phyloP scores from a whole-genome alignment of 2,113 vertebrate species.

The Junco hyemalis region DNA sequence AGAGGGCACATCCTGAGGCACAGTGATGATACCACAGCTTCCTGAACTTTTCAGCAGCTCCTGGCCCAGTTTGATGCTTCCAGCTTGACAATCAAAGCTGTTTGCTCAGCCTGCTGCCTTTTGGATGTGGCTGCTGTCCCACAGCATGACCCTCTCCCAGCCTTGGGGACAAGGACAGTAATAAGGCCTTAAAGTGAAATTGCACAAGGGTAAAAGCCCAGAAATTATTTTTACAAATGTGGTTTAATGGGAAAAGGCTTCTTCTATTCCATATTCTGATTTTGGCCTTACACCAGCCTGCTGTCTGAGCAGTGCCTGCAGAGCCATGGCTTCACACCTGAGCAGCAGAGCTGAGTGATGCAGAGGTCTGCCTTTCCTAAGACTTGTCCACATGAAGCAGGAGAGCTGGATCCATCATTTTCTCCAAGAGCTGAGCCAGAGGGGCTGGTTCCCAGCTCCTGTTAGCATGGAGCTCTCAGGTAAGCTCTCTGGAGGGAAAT shows the following conservation, averaged over 20 bases:
- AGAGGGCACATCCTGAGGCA: not conserved
- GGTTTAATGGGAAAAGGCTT: not conserved
- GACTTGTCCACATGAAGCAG: not conserved
- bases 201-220: not conserved
- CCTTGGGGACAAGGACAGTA: not conserved
- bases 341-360: not conserved
- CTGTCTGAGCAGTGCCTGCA: not conserved
- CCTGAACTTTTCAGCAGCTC: not conserved
- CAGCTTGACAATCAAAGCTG: not conserved
- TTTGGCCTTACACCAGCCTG: not conserved
- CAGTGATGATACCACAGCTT: not conserved
- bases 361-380: not conserved
- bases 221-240: not conserved
- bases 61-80: not conserved
- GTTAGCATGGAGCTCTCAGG: not conserved
- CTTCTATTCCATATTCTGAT: not conserved
- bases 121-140: not conserved
- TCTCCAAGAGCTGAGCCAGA: not conserved
- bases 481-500: not conserved
- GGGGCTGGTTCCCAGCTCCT: not conserved
- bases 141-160: fast-evolving
- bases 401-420: fast-evolving
- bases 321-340: fast-evolving
- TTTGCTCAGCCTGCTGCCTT: not conserved
- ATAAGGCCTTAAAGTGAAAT: not conserved